Percentiles rank a stretch among this genome's conserved stretches.
phyloP scores from a whole-genome alignment of 2,797 vertebrate genomes.

The Myotis myotis region DNA sequence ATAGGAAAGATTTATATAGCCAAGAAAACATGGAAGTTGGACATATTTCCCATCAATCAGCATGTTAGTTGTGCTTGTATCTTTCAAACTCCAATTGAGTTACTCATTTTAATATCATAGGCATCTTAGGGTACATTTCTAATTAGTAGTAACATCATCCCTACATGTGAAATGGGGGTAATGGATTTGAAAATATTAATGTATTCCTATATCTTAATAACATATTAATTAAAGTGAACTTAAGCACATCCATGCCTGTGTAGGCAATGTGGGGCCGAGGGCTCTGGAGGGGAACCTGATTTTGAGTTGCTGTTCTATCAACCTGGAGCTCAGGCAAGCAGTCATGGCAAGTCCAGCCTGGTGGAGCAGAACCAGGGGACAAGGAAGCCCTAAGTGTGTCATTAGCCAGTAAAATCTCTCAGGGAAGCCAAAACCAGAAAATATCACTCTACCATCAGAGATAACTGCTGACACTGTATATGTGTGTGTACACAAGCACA shows the following conservation, averaged over 20 bases:
- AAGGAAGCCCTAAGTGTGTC: background rate
- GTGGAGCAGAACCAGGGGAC: rapidly evolving
- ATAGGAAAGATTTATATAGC: background rate
- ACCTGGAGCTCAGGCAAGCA: background rate
- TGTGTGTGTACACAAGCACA: background rate
- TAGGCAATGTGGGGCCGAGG: background rate
- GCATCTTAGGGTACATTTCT: background rate
- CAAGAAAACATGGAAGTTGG: background rate
- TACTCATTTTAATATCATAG: background rate
- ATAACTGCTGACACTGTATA: background rate
- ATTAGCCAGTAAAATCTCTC: background rate
- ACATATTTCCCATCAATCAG: background rate
- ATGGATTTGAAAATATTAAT: background rate
- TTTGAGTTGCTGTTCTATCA: background rate
- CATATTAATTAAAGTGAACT: background rate
- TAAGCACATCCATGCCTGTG: background rate
- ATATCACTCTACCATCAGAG: background rate
- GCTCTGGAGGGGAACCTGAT: background rate
- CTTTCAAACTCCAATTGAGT: background rate
- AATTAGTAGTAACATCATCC: background rate
- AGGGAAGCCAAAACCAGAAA: background rate
- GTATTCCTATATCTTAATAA: background rate
- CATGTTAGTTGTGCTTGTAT: background rate
- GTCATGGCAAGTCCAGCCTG: background rate
- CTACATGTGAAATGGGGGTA: background rate